Evolutionary conservation across 2,888 invertebrate species (phyloP).

Genomic region (Tinea semifulvella): DNA sequence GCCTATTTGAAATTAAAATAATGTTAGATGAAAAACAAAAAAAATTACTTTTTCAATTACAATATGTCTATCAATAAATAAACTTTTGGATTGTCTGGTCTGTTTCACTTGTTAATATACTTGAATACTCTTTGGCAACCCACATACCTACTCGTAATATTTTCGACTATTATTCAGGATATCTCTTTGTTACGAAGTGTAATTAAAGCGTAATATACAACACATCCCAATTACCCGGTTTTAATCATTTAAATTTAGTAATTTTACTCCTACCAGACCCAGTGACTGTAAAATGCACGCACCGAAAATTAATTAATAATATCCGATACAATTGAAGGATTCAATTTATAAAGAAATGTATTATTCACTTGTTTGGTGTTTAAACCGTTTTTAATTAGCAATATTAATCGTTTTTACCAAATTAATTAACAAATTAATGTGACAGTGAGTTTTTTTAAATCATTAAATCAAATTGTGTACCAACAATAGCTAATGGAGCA

Average conservation of each 20-base stretch:
- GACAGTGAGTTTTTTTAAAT: too few species aligned
- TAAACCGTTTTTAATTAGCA: neutral
- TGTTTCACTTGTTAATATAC: neutral
- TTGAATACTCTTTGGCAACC: neutral
- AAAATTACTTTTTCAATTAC: too few species aligned
- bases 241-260: constrained; percentile 36
- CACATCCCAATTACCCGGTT: constrained; percentile 31
- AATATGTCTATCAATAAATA: too few species aligned
- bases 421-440: too few species aligned
- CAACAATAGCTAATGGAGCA: too few species aligned
- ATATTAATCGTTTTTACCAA: neutral
- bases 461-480: too few species aligned
- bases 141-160: constrained; percentile 3
- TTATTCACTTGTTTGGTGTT: neutral
- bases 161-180: constrained; percentile 19
- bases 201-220: constrained; percentile 30
- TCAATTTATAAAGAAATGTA: neutral
- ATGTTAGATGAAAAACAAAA: too few species aligned
- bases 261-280: constrained; percentile 15
- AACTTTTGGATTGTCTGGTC: neutral
- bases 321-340: too few species aligned
- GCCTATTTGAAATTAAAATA: too few species aligned
- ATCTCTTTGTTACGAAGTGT: constrained; percentile 30
- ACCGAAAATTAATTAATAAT: constrained; percentile 10
- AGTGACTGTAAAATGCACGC: constrained; percentile 17